Percentiles rank a stretch among this genome's conserved stretches.
These are phyloP conservation scores for Nipponia nippon DNA, from an alignment of 2,113 vertebrate genomes.

Conservation along the genomic window DNA sequence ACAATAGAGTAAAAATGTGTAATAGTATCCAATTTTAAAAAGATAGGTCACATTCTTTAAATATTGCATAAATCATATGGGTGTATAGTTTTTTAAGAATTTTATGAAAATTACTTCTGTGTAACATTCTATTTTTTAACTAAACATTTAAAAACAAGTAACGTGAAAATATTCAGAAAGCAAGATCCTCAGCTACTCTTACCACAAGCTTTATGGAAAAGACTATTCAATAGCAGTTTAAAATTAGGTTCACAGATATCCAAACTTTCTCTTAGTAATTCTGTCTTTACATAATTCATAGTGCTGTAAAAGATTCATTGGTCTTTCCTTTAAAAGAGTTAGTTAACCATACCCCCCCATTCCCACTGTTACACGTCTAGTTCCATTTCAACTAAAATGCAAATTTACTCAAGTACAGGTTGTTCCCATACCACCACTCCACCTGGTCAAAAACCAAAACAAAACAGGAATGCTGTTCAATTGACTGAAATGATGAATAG, in stretches of 20 bases:
- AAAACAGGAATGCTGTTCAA: neutral
- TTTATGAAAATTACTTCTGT: neutral
- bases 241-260: neutral
- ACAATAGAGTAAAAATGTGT: neutral
- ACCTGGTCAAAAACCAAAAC: neutral
- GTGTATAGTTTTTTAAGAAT: neutral
- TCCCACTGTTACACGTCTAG: neutral
- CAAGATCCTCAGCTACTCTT: neutral
- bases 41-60: neutral
- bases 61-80: neutral
- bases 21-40: neutral
- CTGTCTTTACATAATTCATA: neutral
- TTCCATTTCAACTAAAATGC: neutral
- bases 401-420: neutral
- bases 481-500: neutral
- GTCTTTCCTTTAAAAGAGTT: neutral
- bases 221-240: neutral
- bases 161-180: neutral
- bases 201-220: neutral
- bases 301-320: neutral
- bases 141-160: neutral
- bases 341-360: fast-evolving
- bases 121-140: neutral
- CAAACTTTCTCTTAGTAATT: neutral
- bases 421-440: neutral